A percentile compares a stretch with the other conserved stretches of the same genome.
These are phyloP conservation scores for Urosaurus nigricauda DNA, from an alignment of 2,797 vertebrate genomes.

Conservation along the genomic window DNA sequence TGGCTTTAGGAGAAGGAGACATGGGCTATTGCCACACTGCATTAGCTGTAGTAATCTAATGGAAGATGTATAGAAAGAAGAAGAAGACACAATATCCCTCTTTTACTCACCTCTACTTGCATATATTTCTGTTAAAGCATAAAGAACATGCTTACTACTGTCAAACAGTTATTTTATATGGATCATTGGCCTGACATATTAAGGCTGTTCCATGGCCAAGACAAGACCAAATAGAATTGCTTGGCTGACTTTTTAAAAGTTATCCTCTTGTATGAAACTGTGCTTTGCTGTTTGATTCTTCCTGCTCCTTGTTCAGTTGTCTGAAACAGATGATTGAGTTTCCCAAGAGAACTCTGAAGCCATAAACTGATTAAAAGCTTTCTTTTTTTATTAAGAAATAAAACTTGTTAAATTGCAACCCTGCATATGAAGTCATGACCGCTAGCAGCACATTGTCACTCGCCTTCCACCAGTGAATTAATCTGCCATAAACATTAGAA, in stretches of 20 bases:
- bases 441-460: slow-evolving; percentile 82
- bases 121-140: background rate
- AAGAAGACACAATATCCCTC: background rate
- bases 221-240: background rate
- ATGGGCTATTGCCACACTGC: too few relatives aligned
- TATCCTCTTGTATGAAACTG: slow-evolving; percentile 18
- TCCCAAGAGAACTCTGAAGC: slow-evolving; percentile 49
- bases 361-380: slow-evolving; percentile 56
- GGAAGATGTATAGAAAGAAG: background rate
- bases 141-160: background rate
- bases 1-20: too few relatives aligned
- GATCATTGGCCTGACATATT: background rate
- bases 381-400: slow-evolving; percentile 65
- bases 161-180: background rate
- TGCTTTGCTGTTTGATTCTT: slow-evolving; percentile 22
- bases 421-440: slow-evolving; percentile 82
- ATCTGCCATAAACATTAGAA: slow-evolving; percentile 88
- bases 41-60: background rate
- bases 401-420: slow-evolving; percentile 84
- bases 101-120: background rate
- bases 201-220: background rate
- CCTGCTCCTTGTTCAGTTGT: slow-evolving; percentile 53
- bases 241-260: slow-evolving; percentile 7
- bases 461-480: slow-evolving; percentile 85
- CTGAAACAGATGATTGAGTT: slow-evolving; percentile 55